Evolutionary conservation across 2,888 invertebrate species (phyloP).

Genomic region (Mactromeris polynyma): DNA sequence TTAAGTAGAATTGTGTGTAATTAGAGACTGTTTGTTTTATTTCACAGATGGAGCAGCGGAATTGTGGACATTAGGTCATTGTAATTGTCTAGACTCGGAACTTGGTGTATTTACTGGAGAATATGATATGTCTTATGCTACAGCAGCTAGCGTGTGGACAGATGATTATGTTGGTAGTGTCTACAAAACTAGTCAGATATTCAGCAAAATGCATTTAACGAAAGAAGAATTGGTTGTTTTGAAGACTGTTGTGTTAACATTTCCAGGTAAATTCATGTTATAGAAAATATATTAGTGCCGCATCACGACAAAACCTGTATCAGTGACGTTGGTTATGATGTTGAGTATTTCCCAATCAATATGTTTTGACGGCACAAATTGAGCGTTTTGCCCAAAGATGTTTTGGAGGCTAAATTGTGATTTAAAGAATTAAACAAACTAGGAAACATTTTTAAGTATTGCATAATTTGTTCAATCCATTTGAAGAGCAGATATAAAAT

Average conservation of each 20-base stretch:
- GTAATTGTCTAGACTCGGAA: conserved; percentile 31
- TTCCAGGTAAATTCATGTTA: conserved; percentile 23
- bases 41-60: conserved; percentile 31
- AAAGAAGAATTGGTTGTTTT: conserved; percentile 41
- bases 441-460: too few species aligned
- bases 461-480: too few species aligned
- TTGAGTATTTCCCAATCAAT: too few species aligned
- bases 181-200: conserved; percentile 25
- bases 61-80: conserved; percentile 31
- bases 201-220: conserved; percentile 23
- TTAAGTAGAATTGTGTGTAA: too few species aligned
- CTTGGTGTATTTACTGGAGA: conserved; percentile 37
- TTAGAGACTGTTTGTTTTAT: neutral
- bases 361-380: too few species aligned
- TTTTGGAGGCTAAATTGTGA: too few species aligned
- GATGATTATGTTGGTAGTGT: conserved; percentile 29
- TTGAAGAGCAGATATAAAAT: too few species aligned
- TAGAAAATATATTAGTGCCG: too few species aligned
- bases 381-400: too few species aligned
- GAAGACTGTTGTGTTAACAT: conserved; percentile 37
- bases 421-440: too few species aligned
- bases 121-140: conserved; percentile 27
- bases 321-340: too few species aligned
- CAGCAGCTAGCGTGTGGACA: conserved; percentile 12
- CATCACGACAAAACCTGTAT: too few species aligned